Evolutionary conservation across 2,113 vertebrate genomes (phyloP).

Genomic region (Prietella phreatophila): DNA sequence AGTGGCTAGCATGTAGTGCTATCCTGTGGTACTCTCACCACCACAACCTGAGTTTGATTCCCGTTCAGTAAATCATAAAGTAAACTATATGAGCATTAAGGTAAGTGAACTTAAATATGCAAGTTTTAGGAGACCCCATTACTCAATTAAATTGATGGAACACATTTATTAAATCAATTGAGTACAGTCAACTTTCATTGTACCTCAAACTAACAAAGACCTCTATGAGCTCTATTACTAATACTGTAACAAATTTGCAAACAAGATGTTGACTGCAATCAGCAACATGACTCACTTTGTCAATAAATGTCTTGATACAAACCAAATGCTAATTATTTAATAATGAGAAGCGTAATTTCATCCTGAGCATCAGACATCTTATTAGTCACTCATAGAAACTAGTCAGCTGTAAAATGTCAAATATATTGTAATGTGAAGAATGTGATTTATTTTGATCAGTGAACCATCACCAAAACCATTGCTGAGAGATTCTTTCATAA

Average conservation of each 20-base stretch:
- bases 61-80: no score
- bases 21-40: no score
- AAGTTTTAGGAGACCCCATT: no score
- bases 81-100: no score
- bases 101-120: no score
- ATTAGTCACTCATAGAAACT: constrained; percentile 67
- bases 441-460: constrained; percentile 59
- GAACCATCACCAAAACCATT: constrained; percentile 46
- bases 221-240: constrained; percentile 2
- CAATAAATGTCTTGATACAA: constrained; percentile 30
- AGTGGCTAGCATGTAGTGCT: no score
- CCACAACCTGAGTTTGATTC: no score
- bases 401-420: constrained; percentile 69
- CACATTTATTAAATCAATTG: no score
- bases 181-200: no score
- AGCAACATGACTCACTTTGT: constrained; percentile 20
- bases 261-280: neutral
- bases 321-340: constrained; percentile 22
- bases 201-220: constrained; percentile 9
- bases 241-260: neutral
- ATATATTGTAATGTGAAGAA: constrained; percentile 67
- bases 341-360: constrained; percentile 25
- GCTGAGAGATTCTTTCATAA: constrained; percentile 38
- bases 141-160: no score
- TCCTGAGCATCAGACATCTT: constrained; percentile 40